Conservation (phyloP, 2,113 vertebrate genomes). For the Silurus meridionalis region DNA sequence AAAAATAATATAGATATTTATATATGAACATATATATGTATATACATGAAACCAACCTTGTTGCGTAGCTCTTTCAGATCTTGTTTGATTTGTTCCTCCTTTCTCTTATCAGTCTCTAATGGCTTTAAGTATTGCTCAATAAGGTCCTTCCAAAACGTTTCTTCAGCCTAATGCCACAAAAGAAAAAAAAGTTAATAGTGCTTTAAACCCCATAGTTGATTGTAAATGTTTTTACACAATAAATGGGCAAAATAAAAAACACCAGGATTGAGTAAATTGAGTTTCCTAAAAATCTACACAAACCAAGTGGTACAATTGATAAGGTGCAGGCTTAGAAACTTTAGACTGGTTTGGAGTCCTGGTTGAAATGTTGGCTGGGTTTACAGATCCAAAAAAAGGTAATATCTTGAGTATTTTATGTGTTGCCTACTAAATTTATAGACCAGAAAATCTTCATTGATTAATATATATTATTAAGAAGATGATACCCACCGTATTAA, state of each 20-base stretch:
- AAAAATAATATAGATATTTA: too few relatives aligned
- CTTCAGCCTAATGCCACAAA: constrained; percentile 20
- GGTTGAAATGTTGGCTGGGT: too few relatives aligned
- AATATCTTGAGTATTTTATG: too few relatives aligned
- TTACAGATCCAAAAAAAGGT: too few relatives aligned
- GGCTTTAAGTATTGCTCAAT: constrained; percentile 40
- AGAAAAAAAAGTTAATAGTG: not conserved
- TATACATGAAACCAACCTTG: constrained; percentile 26
- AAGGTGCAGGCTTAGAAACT: not conserved
- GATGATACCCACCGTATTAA: constrained; percentile 5
- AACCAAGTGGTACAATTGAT: not conserved
- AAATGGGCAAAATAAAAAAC: not conserved
- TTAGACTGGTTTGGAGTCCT: too few relatives aligned
- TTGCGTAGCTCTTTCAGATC: constrained; percentile 42
- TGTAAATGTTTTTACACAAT: not conserved
- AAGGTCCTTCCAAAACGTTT: constrained; percentile 34
- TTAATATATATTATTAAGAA: not conserved
- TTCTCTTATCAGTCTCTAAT: constrained; percentile 12
- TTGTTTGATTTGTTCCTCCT: constrained; percentile 29
- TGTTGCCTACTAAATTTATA: too few relatives aligned
- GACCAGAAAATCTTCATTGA: not conserved
- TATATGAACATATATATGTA: not conserved
- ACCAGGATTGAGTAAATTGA: not conserved
- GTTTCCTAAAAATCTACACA: not conserved
- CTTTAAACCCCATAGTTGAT: not conserved